A percentile compares a stretch with the other conserved stretches of the same genome.
These are phyloP conservation scores for Epinotia nisella DNA, from an alignment of 2,888 invertebrate species.

Conservation along the genomic window DNA sequence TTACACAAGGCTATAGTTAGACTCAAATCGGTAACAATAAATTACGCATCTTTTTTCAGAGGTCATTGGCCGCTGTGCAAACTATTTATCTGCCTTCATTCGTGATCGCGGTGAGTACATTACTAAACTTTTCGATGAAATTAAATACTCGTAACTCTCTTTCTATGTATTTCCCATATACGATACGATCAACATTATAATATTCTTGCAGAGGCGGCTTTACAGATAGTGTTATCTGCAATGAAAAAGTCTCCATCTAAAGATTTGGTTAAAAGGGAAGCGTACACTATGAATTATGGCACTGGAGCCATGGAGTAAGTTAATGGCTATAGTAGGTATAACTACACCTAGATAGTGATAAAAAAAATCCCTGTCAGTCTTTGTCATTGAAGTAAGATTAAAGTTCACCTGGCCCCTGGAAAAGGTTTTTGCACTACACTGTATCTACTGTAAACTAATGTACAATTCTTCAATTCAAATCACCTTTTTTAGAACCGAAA, in stretches of 20 bases:
- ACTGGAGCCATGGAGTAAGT: slow-evolving; percentile 66
- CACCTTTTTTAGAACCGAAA: slow-evolving; percentile 56
- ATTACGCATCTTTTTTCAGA: slow-evolving; percentile 59
- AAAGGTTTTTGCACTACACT: too few species aligned
- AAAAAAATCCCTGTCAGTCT: too few species aligned
- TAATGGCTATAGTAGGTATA: background rate
- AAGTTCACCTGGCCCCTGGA: too few species aligned
- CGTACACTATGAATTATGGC: slow-evolving; percentile 61
- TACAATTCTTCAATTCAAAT: slow-evolving; percentile 13
- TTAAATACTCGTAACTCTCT: too few species aligned
- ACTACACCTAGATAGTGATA: too few species aligned
- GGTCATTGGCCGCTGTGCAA: slow-evolving; percentile 59
- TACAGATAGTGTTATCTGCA: slow-evolving; percentile 58
- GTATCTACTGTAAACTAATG: background rate
- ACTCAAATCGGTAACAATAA: background rate
- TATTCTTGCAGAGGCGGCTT: slow-evolving; percentile 56
- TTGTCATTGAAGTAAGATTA: too few species aligned
- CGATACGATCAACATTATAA: background rate
- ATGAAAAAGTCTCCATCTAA: slow-evolving; percentile 62
- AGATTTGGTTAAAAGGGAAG: slow-evolving; percentile 57
- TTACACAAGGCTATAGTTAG: background rate
- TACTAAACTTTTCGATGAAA: background rate
- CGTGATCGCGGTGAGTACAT: slow-evolving; percentile 64
- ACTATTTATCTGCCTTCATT: slow-evolving; percentile 67
- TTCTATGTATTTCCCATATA: too few species aligned